Evolutionary conservation across 2,797 vertebrate species (phyloP).

Genomic region (Rhinophrynus dorsalis): DNA sequence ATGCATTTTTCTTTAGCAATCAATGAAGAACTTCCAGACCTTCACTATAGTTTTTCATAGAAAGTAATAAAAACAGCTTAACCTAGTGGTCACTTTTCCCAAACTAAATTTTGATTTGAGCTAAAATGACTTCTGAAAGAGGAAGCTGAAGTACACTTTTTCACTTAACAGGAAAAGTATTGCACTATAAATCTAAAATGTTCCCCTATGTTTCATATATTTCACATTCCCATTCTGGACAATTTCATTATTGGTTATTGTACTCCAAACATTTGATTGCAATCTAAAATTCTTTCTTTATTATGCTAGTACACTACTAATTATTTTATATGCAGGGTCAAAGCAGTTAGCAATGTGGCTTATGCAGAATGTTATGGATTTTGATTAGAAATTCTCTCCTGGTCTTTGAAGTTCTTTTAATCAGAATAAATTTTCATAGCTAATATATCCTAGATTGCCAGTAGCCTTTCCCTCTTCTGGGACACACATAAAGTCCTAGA

Average conservation of each 20-base stretch:
- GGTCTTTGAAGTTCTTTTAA: slow-evolving; percentile 36
- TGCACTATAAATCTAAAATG: too few relatives aligned
- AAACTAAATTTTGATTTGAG: too few relatives aligned
- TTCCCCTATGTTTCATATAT: too few relatives aligned
- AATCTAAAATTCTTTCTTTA: neutral
- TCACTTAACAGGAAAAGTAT: too few relatives aligned
- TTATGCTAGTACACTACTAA: neutral
- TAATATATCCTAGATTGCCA: slow-evolving; percentile 6
- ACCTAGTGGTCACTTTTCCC: too few relatives aligned
- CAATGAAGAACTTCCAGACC: too few relatives aligned
- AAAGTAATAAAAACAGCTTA: too few relatives aligned
- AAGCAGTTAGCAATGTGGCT: neutral
- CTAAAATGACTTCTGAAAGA: too few relatives aligned
- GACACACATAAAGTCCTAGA: neutral
- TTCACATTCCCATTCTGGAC: too few relatives aligned
- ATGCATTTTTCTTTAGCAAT: too few relatives aligned
- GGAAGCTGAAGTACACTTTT: too few relatives aligned
- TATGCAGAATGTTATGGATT: slow-evolving; percentile 1
- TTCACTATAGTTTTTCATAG: too few relatives aligned
- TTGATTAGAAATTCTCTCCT: slow-evolving; percentile 14
- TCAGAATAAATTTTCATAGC: slow-evolving; percentile 36
- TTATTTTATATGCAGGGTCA: slow-evolving; percentile 8
- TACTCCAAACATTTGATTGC: neutral
- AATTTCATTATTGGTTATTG: neutral
- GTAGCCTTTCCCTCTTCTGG: neutral